These are phyloP conservation scores for Leptinotarsa juncta DNA, from an alignment of 2,888 invertebrate genomes.

Conservation along the genomic window DNA sequence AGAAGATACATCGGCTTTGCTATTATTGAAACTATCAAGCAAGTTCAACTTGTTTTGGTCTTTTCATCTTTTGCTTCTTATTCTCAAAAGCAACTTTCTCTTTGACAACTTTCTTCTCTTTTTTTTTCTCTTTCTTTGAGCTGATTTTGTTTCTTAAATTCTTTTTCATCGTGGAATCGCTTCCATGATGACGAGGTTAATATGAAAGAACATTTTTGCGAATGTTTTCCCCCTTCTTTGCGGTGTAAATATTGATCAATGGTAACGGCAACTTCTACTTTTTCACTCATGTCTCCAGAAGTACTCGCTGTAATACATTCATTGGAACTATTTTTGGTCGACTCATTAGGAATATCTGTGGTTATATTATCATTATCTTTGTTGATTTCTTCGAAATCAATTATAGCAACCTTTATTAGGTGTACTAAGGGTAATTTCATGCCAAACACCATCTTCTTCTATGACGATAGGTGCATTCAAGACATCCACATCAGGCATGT, in stretches of 20 bases:
- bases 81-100: not conserved
- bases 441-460: not conserved
- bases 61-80: not conserved
- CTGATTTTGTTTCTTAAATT: not conserved
- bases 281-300: constrained; percentile 1
- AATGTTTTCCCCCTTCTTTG: no score
- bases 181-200: not conserved
- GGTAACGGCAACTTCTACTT: not conserved
- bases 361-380: not conserved
- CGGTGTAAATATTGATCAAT: constrained; percentile 2
- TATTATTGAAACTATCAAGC: no score
- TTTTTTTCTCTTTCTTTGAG: not conserved
- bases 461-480: not conserved
- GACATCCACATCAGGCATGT: not conserved
- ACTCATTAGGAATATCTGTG: not conserved
- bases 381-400: not conserved
- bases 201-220: not conserved
- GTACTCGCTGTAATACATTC: not conserved
- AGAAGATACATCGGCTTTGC: no score
- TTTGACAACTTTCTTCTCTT: constrained; percentile 1
- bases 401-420: not conserved
- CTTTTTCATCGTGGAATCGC: not conserved
- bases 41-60: not conserved
- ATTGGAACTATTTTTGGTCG: not conserved
- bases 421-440: not conserved